Evolutionary conservation across 2,797 vertebrate species (phyloP), one percentile per base, ranked within the genome.

Genomic region (Chelon labrosus): DNA sequence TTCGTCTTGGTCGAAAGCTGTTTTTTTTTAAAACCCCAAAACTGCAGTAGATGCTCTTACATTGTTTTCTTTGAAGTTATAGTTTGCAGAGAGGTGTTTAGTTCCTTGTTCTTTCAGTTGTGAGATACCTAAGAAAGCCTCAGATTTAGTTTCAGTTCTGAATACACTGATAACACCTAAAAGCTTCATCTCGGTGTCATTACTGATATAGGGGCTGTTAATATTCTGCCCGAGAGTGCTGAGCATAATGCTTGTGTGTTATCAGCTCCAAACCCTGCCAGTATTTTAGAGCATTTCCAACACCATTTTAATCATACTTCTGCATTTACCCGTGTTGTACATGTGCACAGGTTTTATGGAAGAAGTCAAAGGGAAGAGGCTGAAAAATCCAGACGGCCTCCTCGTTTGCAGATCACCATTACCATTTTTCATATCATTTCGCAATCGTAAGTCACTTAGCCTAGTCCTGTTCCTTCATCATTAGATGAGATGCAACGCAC

Each of bases 151-250:
- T 67, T 65, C 13, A 67, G 31, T 68, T 54, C n/a, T 82, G 31
- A 7, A 35, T 73, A 82, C 38, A 70, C n/a, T 1, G 75, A 53
- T 65, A 54, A 73, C 49, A 64, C 54, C 0, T 17, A 19, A 39
- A 44, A 62, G 39, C 62, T 64, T 58, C 73, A 60, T 76, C 65
- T 61, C 68, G 73, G 31, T 19, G 54, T 64, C 65, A 42, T 42
- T 44, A n/a, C 53, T 35, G 39, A 42, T 22, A 14, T 22, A 12
- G 39, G 17, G 42, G 53, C 56, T 56, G 52, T 66, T 70, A 70
- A 76, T 58, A 54, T 61, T 20, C 17, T 64, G 64, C 22, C 25
- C 19, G 19, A 41, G 54, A 54, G 39, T 37, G 38, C n/a, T 55
- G 49, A 22, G 35, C 12, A 14, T 6, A 55, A 37, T 63, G 19